phyloP scores from a whole-genome alignment of 2,888 invertebrate genomes.

The Aphidius colemani region DNA sequence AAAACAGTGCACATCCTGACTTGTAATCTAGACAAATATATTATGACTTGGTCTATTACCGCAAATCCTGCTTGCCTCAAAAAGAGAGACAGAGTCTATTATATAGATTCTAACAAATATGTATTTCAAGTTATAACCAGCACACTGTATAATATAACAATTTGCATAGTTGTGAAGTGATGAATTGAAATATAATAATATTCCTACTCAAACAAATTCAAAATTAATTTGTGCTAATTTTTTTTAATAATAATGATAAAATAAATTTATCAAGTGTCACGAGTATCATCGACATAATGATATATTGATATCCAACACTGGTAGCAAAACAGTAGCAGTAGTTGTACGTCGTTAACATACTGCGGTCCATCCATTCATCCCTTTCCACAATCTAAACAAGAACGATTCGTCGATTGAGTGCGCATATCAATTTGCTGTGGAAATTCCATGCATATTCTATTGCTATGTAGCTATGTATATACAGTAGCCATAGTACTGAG shows the following conservation, averaged over 20 bases:
- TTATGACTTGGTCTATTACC: conserved; percentile 15
- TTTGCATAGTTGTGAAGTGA: too few species aligned
- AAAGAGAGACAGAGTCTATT: background rate
- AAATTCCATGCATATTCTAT: conserved; percentile 23
- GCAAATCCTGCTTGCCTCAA: conserved; percentile 7
- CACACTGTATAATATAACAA: too few species aligned
- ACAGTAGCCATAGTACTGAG: background rate
- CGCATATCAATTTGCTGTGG: conserved; percentile 18
- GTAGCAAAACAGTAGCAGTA: background rate
- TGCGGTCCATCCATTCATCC: conserved; percentile 17
- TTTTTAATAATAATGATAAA: background rate
- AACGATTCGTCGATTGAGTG: conserved; percentile 20
- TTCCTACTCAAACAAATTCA: too few species aligned
- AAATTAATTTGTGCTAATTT: too few species aligned
- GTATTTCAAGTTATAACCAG: background rate
- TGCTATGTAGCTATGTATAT: conserved; percentile 18
- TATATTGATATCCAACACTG: background rate
- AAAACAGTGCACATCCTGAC: conserved; percentile 1
- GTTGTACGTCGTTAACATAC: background rate
- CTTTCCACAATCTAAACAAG: conserved; percentile 8
- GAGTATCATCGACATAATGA: conserved; percentile 7
- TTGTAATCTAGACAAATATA: background rate
- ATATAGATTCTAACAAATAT: background rate
- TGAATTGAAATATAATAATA: too few species aligned
- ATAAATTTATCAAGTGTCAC: conserved; percentile 5